Evolutionary conservation across 1,140 invertebrate species (phyloP).

Genomic region (Diachasmimorpha longicaudata): DNA sequence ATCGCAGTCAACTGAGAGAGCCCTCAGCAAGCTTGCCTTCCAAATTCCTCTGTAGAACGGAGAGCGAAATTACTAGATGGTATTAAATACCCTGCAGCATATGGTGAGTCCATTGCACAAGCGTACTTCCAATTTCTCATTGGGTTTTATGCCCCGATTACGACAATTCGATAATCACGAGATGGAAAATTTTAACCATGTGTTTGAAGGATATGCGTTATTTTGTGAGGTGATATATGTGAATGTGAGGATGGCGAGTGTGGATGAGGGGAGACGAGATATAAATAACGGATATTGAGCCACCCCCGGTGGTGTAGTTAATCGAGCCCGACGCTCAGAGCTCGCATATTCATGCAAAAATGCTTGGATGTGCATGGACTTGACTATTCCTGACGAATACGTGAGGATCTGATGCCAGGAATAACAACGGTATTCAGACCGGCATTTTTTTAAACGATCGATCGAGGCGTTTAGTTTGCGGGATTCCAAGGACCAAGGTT

Average conservation of each 20-base stretch:
- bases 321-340: neutral
- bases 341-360: neutral
- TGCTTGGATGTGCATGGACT: neutral
- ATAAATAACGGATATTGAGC: constrained; percentile 28
- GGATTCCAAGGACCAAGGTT: neutral
- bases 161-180: neutral
- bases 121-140: neutral
- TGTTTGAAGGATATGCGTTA: neutral
- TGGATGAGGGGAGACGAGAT: neutral
- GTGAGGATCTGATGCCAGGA: neutral
- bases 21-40: neutral
- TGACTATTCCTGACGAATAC: neutral
- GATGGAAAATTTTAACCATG: neutral
- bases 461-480: neutral
- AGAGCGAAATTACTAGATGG: neutral
- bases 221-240: neutral
- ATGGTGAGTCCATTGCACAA: neutral
- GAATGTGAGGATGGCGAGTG: neutral
- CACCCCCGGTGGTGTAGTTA: constrained; percentile 14
- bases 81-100: neutral
- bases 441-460: constrained; percentile 3
- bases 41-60: neutral
- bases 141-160: neutral
- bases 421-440: constrained; percentile 20
- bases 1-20: no score